phyloP scores from a whole-genome alignment of 2,113 vertebrate genomes.

The Cyprinodon tularosa region DNA sequence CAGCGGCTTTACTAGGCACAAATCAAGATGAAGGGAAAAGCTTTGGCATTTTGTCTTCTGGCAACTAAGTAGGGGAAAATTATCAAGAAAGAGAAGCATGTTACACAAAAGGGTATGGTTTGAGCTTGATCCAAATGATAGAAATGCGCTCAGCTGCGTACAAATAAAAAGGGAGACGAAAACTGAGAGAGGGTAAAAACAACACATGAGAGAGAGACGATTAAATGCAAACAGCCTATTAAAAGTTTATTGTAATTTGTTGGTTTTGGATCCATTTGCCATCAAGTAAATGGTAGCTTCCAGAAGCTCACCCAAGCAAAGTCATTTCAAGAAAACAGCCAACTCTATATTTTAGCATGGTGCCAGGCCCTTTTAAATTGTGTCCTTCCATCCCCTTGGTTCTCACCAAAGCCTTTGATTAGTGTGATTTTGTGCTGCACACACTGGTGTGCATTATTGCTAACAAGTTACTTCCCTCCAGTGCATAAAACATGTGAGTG shows the following conservation, averaged over 20 bases:
- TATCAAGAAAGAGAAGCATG: constrained; percentile 49
- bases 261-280: constrained; percentile 21
- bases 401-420: constrained; percentile 38
- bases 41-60: constrained; percentile 41
- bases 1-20: constrained; percentile 31
- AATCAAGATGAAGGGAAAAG: constrained; percentile 38
- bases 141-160: constrained; percentile 36
- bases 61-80: constrained; percentile 42
- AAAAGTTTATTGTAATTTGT: constrained; percentile 11
- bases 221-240: constrained; percentile 10
- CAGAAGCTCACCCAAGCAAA: constrained; percentile 47
- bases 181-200: constrained; percentile 13
- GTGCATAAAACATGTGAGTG: constrained; percentile 35
- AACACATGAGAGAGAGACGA: constrained; percentile 7
- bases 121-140: constrained; percentile 59
- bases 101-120: constrained; percentile 35
- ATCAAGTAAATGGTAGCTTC: constrained; percentile 11
- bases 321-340: constrained; percentile 40
- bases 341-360: constrained; percentile 14
- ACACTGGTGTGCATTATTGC: constrained; percentile 21
- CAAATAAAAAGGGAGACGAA: constrained; percentile 34
- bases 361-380: constrained; percentile 11
- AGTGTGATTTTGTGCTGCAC: constrained; percentile 25
- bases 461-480: constrained; percentile 24
- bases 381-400: constrained; percentile 30